Conservation (phyloP, 2,797 vertebrate species). For the Choloepus didactylus region DNA sequence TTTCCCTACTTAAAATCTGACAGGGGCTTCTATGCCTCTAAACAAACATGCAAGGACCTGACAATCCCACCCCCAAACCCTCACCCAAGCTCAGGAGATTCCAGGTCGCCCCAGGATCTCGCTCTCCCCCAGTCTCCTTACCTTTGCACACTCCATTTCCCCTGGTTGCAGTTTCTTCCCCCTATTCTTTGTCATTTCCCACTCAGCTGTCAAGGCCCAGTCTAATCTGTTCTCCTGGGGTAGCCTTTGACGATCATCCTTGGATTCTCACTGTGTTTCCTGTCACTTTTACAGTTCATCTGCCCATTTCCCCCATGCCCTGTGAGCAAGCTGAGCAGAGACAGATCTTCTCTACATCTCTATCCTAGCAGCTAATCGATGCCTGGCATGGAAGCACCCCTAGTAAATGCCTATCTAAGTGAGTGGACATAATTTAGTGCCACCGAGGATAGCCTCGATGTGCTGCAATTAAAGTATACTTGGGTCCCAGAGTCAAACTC, state of each 20-base stretch:
- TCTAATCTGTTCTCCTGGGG: too few species aligned
- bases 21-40: background rate
- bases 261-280: background rate
- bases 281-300: background rate
- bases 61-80: background rate
- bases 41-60: background rate
- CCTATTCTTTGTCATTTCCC: background rate
- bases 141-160: background rate
- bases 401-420: constrained; percentile 58
- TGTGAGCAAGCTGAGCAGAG: constrained; percentile 6
- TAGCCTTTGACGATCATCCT: background rate
- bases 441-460: background rate
- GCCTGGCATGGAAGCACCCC: constrained; percentile 56
- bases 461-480: background rate
- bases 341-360: constrained; percentile 17
- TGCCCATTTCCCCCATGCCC: background rate
- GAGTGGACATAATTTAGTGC: background rate
- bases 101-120: background rate
- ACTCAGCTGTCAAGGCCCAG: background rate
- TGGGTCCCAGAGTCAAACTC: background rate
- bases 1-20: constrained; percentile 10
- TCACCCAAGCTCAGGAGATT: background rate
- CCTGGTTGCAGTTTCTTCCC: background rate
- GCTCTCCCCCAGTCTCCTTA: background rate
- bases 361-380: constrained; percentile 49